Base-by-base conservation (phyloP, 37 sponge, comb jelly and placozoan genomes). In the Halisarca cf. caerulea region DNA sequence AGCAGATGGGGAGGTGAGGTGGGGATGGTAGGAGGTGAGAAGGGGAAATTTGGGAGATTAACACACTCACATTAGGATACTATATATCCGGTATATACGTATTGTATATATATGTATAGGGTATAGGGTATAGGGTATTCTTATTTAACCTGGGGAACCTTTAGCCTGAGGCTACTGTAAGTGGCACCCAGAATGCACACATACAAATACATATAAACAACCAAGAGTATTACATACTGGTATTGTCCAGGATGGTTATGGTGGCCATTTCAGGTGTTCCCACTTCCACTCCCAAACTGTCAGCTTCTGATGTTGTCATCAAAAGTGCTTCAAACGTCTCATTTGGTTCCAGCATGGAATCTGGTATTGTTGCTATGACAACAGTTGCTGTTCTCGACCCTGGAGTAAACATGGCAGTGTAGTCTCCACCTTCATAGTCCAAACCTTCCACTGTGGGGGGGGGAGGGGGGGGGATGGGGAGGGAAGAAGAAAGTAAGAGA, bases 271-370 rank as follows among this genome's bases (percentile, higher is more conserved):
- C 45, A 74, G 77, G 7, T 30, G 21, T 30, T 21, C 42, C 42
- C 7, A 71, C 72, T 32, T 17, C 41, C 37, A 71, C 72, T 30
- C 41, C 72, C 21, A 37, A 30, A 23, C 32, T 9, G 32, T 5
- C 6, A 27, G 20, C 23, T 28, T 23, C 72, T 5, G 40, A 3
- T 6, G 39, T 7, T 3, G 32, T 6, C 32, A 15, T 36, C 43
- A 74, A 23, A 23, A 23, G 18, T n/a, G 77, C 77, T 24, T 40
- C 45, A 74, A 74, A 74, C 18, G 42, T 24, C 41, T 74, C 77
- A 40, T 5, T n/a, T 40, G 18, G 1, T 41, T 74, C 77, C 20
- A 74, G 45, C 42, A 74, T 24, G 42, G n/a, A n/a, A 39, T 74
- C 77, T 41, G 20, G 9, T 21, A 25, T 41, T 30, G 41, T 71